Conservation (phyloP, 2,797 vertebrate species). For the Brachyalestes nurse region DNA sequence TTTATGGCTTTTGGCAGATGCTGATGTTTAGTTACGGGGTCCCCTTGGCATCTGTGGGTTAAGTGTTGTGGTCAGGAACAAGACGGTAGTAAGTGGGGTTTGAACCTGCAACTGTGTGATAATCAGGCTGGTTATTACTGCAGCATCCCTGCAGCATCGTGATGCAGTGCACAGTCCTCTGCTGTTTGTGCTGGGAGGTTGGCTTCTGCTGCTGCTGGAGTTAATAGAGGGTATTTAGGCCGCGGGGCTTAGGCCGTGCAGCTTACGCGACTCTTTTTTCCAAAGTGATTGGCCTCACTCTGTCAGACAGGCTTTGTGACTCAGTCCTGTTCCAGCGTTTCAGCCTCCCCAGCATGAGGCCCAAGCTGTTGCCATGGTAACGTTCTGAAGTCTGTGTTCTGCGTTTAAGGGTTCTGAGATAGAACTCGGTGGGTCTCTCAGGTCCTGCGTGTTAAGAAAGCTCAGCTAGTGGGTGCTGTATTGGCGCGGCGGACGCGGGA, state of each 20-base stretch:
- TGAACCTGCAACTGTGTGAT: too few relatives aligned
- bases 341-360: conserved; percentile 39
- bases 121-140: too few relatives aligned
- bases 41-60: too few relatives aligned
- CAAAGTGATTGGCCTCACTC: conserved; percentile 40
- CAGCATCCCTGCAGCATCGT: too few relatives aligned
- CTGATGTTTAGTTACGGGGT: too few relatives aligned
- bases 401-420: conserved; percentile 12
- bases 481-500: background rate
- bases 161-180: too few relatives aligned
- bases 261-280: conserved; percentile 7
- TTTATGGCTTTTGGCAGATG: too few relatives aligned
- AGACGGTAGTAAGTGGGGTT: too few relatives aligned
- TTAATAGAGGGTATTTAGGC: background rate
- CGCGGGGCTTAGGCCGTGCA: background rate
- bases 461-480: background rate
- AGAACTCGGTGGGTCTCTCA: conserved; percentile 17
- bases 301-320: conserved; percentile 27
- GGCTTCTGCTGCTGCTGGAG: background rate
- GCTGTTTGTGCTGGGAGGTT: background rate
- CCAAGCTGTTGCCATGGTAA: conserved; percentile 52
- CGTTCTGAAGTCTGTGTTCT: background rate
- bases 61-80: too few relatives aligned
- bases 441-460: conserved; percentile 17
- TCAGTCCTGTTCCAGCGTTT: conserved; percentile 29